These are phyloP conservation scores for Acipenser ruthenus DNA, from an alignment of 2,797 vertebrate species.

Conservation along the genomic window DNA sequence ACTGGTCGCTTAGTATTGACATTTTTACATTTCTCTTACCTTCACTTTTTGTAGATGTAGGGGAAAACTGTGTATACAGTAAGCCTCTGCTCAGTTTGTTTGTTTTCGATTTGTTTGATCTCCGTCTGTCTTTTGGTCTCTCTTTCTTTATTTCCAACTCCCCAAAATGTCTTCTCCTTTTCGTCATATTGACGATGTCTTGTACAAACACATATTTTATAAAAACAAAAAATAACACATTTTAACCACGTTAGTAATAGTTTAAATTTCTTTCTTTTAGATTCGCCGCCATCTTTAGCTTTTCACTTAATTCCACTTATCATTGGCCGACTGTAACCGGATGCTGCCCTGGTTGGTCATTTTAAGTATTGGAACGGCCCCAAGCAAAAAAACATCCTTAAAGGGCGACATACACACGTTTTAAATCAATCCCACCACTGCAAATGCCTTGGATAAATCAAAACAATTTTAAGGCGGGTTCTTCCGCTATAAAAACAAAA, in stretches of 20 bases:
- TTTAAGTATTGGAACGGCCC: too few species aligned
- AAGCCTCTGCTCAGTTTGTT: constrained; percentile 42
- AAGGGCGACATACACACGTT: too few species aligned
- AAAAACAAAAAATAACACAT: background rate
- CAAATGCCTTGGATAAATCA: too few species aligned
- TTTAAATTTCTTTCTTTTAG: background rate
- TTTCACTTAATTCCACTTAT: background rate
- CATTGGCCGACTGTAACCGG: constrained; percentile 5
- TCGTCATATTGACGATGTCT: constrained; percentile 6
- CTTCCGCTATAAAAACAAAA: too few species aligned
- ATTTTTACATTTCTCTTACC: too few species aligned
- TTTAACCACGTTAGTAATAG: background rate
- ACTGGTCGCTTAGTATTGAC: too few species aligned
- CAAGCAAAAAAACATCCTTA: too few species aligned
- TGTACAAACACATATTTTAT: background rate
- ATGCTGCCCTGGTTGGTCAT: constrained; percentile 14
- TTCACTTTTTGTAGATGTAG: too few species aligned
- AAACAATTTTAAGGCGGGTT: too few species aligned
- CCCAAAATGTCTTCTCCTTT: constrained; percentile 2
- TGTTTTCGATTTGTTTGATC: constrained; percentile 26
- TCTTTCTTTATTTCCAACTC: background rate
- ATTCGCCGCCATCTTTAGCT: constrained; percentile 14
- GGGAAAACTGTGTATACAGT: constrained; percentile 18
- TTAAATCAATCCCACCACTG: too few species aligned
- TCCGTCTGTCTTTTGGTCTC: constrained; percentile 3